Conservation (phyloP, 2,797 vertebrate genomes). For the Coregonus sp. region DNA sequence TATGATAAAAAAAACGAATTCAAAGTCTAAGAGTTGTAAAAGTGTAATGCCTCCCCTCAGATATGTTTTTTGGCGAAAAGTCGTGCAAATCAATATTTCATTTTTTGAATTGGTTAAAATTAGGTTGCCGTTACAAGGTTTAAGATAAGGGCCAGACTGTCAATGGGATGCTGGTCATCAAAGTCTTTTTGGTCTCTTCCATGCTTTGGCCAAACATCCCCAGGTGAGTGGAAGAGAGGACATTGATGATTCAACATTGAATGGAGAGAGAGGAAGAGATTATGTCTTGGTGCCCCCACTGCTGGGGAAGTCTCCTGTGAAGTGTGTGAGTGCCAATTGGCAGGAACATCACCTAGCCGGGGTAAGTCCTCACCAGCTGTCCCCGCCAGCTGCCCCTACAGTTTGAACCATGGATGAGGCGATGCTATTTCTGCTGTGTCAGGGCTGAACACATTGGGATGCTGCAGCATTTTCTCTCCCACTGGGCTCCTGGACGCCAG, state of each 20-base stretch:
- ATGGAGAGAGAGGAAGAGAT: background rate
- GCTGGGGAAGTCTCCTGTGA: background rate
- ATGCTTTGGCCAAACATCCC: too few species aligned
- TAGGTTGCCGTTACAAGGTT: too few species aligned
- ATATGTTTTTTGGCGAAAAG: too few species aligned
- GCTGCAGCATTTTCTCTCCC: background rate
- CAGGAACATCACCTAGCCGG: constrained; percentile 43
- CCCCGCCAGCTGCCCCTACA: constrained; percentile 29
- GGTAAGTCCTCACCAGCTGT: constrained; percentile 78
- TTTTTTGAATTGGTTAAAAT: too few species aligned
- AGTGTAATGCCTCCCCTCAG: too few species aligned
- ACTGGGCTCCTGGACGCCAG: background rate
- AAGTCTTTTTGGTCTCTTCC: too few species aligned
- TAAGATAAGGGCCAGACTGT: too few species aligned
- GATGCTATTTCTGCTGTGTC: constrained; percentile 60
- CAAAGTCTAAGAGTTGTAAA: too few species aligned
- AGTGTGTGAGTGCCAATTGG: constrained; percentile 12
- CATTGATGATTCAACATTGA: background rate
- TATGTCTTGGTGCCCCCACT: constrained; percentile 19
- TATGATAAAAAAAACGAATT: too few species aligned
- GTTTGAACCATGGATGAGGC: constrained; percentile 52
- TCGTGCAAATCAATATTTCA: too few species aligned
- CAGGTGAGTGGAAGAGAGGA: background rate
- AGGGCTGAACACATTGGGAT: constrained; percentile 32
- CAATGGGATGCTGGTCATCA: too few species aligned